phyloP scores from a whole-genome alignment of 2,113 vertebrate species.

The Todiramphus chloris region DNA sequence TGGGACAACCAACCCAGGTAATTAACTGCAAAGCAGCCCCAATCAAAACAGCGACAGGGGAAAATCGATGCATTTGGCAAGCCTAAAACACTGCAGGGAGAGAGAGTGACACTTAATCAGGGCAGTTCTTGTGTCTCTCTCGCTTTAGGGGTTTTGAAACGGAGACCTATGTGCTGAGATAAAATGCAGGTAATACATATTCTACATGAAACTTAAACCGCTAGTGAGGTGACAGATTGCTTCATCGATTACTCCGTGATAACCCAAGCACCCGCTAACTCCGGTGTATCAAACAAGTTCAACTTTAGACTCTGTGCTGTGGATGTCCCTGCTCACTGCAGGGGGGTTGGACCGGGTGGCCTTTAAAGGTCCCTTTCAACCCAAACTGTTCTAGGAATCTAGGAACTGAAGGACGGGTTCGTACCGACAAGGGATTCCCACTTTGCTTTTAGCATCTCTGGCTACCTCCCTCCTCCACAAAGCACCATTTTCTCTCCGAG shows the following conservation, averaged over 20 bases:
- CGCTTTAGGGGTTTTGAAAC: not conserved
- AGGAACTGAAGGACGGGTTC: not conserved
- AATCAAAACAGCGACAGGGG: not conserved
- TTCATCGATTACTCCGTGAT: not conserved
- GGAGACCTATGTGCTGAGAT: not conserved
- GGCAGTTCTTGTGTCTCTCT: not conserved
- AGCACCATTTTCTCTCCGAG: not conserved
- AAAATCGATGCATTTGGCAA: not conserved
- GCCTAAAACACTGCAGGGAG: not conserved
- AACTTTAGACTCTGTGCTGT: not conserved
- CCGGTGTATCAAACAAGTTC: not conserved
- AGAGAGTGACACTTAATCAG: not conserved
- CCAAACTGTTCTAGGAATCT: not conserved
- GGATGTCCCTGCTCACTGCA: not conserved
- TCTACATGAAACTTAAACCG: not conserved
- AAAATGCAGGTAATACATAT: not conserved
- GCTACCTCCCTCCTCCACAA: not conserved
- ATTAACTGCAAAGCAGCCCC: not conserved
- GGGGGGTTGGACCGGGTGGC: not conserved
- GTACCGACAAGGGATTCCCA: not conserved
- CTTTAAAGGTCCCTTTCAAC: not conserved
- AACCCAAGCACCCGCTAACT: not conserved
- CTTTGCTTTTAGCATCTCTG: not conserved
- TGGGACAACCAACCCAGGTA: not conserved
- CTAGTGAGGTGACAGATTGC: not conserved